Conservation (phyloP, 2,113 vertebrate genomes). For the Atlantisia rogersi region DNA sequence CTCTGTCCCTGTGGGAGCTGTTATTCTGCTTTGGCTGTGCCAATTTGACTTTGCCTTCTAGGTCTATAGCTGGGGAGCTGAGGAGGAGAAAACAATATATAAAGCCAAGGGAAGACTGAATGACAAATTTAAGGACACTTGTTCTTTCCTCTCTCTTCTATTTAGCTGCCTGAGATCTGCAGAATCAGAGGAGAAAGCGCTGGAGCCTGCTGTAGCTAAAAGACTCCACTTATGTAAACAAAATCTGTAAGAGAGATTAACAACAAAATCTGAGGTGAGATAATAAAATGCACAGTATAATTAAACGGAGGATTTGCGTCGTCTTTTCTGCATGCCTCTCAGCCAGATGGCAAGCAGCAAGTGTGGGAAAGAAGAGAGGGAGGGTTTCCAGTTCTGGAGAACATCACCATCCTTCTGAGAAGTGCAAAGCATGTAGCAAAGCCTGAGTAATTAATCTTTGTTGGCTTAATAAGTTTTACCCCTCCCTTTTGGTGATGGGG, state of each 20-base stretch:
- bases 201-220: background rate
- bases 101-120: background rate
- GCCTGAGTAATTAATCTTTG: background rate
- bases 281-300: constrained; percentile 42
- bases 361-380: constrained; percentile 1
- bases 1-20: background rate
- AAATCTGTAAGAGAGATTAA: constrained; percentile 24
- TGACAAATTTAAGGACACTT: constrained; percentile 30
- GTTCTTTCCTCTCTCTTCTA: constrained; percentile 17
- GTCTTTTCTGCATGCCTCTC: background rate
- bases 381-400: background rate
- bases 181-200: background rate
- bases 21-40: background rate
- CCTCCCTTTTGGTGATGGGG: background rate
- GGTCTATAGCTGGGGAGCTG: background rate
- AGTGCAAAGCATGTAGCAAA: background rate
- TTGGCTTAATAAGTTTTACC: background rate
- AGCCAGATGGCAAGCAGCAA: constrained; percentile 17
- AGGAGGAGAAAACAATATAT: background rate
- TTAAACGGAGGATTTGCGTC: constrained; percentile 22
- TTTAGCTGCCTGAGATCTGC: constrained; percentile 49
- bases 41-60: background rate
- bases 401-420: background rate
- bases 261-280: constrained; percentile 35
- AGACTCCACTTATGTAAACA: constrained; percentile 18